Base-by-base conservation (phyloP, 2,888 invertebrate species). In the Aleiodes testaceus region DNA sequence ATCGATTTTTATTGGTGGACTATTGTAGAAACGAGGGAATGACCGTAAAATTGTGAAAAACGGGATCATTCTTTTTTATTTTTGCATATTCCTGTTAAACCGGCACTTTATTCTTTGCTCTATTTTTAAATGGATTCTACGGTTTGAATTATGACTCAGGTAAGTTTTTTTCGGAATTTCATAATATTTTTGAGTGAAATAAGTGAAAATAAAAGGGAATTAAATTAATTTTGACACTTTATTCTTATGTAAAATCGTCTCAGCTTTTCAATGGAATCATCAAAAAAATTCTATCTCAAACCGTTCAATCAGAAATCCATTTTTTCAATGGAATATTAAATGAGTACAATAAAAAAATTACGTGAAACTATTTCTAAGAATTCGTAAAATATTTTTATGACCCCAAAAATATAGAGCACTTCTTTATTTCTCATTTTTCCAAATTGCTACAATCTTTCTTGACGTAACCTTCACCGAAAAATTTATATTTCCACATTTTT, bases 41-140 rank as follows among this genome's bases (percentile, higher is more conserved):
- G 20, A 44, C 20, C 66, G 45, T 66, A 22, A 72, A 49, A 26
- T 11, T 22, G 61, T 30, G 44, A 22, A 42, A 61, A 76, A 73
- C 71, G 72, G 74, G 69, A 78, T 73, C 75, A 72, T 71, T 75
- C 72, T 75, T 76, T 71, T 74, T 75, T 71, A 65, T 69, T 72
- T 69, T 69, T 72, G 66, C 72, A 65, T 68, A 42, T 72, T 72
- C 69, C 50, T 26, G 65, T 30, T 42, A 63, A 71, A 71, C 66
- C 67, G 67, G 18, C 30, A 44, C 52, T 22, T 45, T 47, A 20
- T 53, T 53, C 72, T 66, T 72, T 72, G 61, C 67, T 64, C 69
- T 49, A 66, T 59, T 73, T 70, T 72, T 66, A 65, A 66, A 9
- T 42, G 66, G 36, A 59, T 59, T 59, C 66, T 70, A 66, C 59